Conservation (phyloP, 2,888 invertebrate species). For the Thymelicus lineola region DNA sequence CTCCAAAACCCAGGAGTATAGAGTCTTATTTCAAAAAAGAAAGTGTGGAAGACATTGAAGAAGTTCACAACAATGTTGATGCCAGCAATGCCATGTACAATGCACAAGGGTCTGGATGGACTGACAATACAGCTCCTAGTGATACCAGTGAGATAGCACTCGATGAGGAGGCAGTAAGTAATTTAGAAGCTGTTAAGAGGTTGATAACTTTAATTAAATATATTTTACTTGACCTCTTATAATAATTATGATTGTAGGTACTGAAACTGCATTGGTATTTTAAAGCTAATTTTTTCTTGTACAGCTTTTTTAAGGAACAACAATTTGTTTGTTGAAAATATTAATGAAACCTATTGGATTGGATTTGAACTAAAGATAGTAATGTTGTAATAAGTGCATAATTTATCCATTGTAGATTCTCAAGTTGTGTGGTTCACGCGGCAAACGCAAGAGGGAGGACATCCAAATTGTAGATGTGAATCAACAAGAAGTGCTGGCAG, state of each 20-base stretch:
- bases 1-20: slow-evolving; percentile 54
- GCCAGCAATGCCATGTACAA: slow-evolving; percentile 26
- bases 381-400: background rate
- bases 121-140: slow-evolving; percentile 18
- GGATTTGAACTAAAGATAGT: too few species aligned
- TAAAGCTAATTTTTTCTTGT: too few species aligned
- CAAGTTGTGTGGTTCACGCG: slow-evolving; percentile 88
- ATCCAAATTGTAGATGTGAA: slow-evolving; percentile 93
- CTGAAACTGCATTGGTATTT: too few species aligned
- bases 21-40: slow-evolving; percentile 72
- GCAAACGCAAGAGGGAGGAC: slow-evolving; percentile 86
- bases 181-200: background rate
- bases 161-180: slow-evolving; percentile 79
- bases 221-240: background rate
- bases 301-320: too few species aligned
- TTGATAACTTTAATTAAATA: background rate
- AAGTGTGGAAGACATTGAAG: slow-evolving; percentile 45
- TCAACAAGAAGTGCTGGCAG: slow-evolving; percentile 91
- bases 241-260: background rate
- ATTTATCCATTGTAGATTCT: slow-evolving; percentile 75
- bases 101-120: slow-evolving; percentile 15
- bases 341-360: too few species aligned
- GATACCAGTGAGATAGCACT: slow-evolving; percentile 49
- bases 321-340: too few species aligned
- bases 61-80: slow-evolving; percentile 48